Conservation (phyloP, 1,140 invertebrate species). For the Euura lappo region DNA sequence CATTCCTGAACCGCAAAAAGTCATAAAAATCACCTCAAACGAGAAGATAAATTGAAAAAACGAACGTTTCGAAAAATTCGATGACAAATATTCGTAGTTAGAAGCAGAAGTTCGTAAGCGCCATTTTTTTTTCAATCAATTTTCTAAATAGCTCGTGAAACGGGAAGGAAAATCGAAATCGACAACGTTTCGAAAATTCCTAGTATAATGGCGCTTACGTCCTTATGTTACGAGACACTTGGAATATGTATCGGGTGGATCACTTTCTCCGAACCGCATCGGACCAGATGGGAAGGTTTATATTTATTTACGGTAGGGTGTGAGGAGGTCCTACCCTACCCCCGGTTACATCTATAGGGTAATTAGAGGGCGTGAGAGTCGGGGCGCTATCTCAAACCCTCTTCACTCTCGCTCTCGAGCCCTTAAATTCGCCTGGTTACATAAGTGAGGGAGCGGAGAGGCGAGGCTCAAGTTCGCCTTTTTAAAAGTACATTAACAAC, state of each 20-base stretch:
- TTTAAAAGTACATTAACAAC: conserved; percentile 50
- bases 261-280: conserved; percentile 8
- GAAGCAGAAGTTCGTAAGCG: too few species aligned
- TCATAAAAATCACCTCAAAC: too few species aligned
- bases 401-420: conserved; percentile 31
- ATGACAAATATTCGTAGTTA: too few species aligned
- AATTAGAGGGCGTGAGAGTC: conserved; percentile 58
- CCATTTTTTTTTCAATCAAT: too few species aligned
- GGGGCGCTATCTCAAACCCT: conserved; percentile 43
- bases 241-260: not conserved
- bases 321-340: conserved; percentile 37
- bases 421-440: conserved; percentile 40
- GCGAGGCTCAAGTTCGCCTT: conserved; percentile 33
- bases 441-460: conserved; percentile 20
- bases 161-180: too few species aligned
- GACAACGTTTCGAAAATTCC: too few species aligned
- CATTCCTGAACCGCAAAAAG: not conserved
- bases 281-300: conserved; percentile 44
- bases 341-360: conserved; percentile 44
- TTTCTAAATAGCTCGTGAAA: too few species aligned
- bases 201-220: too few species aligned
- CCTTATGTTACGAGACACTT: too few species aligned
- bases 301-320: conserved; percentile 56
- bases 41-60: too few species aligned
- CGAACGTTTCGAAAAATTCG: too few species aligned